Conservation (phyloP, 2,797 vertebrate species). For the Sciurus vulgaris region DNA sequence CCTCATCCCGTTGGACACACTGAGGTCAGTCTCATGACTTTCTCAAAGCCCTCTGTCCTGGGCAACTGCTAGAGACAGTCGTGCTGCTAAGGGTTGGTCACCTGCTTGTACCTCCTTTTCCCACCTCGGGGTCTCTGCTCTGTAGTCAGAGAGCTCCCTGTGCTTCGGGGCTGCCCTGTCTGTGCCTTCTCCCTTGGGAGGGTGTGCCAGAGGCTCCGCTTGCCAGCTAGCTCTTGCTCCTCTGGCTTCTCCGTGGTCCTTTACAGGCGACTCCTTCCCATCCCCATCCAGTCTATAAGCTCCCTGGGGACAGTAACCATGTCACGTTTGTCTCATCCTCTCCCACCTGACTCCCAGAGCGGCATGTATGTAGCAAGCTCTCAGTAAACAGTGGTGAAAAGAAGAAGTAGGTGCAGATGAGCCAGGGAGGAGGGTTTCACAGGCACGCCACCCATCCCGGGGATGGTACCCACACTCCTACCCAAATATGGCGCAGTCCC, state of each 20-base stretch:
- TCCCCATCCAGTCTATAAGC: not conserved
- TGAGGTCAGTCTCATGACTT: not conserved
- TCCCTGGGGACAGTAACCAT: not conserved
- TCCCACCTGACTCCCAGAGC: not conserved
- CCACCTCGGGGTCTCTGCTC: not conserved
- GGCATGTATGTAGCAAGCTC: not conserved
- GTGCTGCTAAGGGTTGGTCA: rapidly evolving
- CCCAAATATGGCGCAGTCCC: not conserved
- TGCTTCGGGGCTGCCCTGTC: not conserved
- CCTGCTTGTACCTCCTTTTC: not conserved
- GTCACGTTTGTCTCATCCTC: not conserved
- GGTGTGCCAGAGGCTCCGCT: not conserved
- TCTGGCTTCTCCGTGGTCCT: not conserved
- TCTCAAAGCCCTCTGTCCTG: not conserved
- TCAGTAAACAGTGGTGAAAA: not conserved
- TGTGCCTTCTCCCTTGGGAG: not conserved
- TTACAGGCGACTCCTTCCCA: not conserved
- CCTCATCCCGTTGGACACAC: rapidly evolving
- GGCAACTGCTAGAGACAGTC: not conserved
- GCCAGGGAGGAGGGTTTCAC: not conserved
- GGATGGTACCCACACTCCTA: not conserved
- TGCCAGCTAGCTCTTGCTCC: not conserved
- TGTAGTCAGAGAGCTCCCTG: rapidly evolving
- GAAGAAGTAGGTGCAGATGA: too few relatives aligned
- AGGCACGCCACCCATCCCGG: not conserved